A percentile compares a stretch with the other conserved stretches of the same genome.
Conservation (phyloP, 2,888 invertebrate species). For the Thereva nobilitata region DNA sequence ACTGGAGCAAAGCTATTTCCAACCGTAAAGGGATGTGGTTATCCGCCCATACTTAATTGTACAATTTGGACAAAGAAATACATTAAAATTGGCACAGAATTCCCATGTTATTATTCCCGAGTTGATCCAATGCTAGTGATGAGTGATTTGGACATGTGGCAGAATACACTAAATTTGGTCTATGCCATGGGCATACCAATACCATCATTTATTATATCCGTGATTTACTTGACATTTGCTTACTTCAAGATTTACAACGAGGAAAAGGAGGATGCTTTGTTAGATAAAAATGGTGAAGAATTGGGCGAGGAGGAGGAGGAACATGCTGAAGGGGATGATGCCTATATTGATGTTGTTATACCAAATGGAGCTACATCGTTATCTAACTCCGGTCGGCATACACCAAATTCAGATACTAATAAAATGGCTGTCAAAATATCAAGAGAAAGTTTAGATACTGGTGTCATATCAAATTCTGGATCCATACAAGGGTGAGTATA, state of each 20-base stretch:
- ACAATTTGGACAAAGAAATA: constrained; percentile 79
- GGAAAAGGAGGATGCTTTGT: constrained; percentile 74
- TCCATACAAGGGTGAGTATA: constrained; percentile 75
- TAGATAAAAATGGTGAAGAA: constrained; percentile 76
- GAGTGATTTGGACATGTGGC: constrained; percentile 87
- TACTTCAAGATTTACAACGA: constrained; percentile 93
- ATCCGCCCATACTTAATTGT: constrained; percentile 89
- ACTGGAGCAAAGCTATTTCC: constrained; percentile 82
- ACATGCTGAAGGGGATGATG: constrained; percentile 60
- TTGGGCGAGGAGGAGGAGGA: constrained; percentile 65
- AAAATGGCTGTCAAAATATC: constrained; percentile 85
- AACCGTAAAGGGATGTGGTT: constrained; percentile 86
- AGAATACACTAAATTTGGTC: constrained; percentile 85
- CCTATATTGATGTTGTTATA: constrained; percentile 59
- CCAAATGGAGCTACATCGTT: constrained; percentile 59
- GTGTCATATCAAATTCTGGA: constrained; percentile 76
- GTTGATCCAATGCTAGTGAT: constrained; percentile 87
- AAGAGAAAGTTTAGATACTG: constrained; percentile 75
- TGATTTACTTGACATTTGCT: constrained; percentile 88
- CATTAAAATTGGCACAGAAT: constrained; percentile 77
- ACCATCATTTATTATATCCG: constrained; percentile 88
- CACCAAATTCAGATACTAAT: constrained; percentile 80
- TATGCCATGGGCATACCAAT: constrained; percentile 93
- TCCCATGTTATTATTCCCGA: constrained; percentile 85
- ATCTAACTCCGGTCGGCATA: constrained; percentile 62